Evolutionary conservation across 1,140 invertebrate species (phyloP), one percentile per base, ranked within the genome.

Genomic region (Anastatus disparis): DNA sequence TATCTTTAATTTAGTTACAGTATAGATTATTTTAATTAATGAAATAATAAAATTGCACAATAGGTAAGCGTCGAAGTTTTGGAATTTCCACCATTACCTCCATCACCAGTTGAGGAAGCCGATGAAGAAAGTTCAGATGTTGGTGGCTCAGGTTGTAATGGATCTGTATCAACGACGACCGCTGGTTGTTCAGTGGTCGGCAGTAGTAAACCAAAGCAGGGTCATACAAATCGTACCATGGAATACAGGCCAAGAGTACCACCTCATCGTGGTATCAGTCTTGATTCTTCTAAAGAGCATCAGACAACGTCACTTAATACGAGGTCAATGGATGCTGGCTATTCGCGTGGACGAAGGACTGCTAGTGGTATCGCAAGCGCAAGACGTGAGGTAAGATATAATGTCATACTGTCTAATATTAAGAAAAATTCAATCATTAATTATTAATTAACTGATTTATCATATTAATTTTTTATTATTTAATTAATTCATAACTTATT

Each of bases 11-110:
- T n/a, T n/a, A n/a, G n/a, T n/a, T n/a, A n/a, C n/a, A n/a, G n/a
- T n/a, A n/a, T n/a, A n/a, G n/a, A n/a, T n/a, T n/a, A n/a, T n/a
- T n/a, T n/a, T n/a, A n/a, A n/a, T n/a, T n/a, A n/a, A n/a, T n/a
- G n/a, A n/a, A n/a, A n/a, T n/a, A n/a, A n/a, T n/a, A n/a, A n/a
- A n/a, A n/a, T n/a, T 6, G 35, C 35, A 31, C 59, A 86, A 4
- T 86, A 90, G 78, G 86, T 88, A 3, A 85, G 84, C 70, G 87
- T 88, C 0, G 88, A 88, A 62, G 86, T 88, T 26, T 71, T 89
- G 15, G 92, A 92, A 70, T 93, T 94, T 72, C 92, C 93, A n/a
- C 93, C 93, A 29, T 81, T 94, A 42, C 93, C 93, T 9, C 91
- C 92, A 2, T 92, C 91, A 0, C 92, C 92, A 2, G 91, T 93